Conservation (phyloP, 2,888 invertebrate genomes). For the Dicyrtoma fusca region DNA sequence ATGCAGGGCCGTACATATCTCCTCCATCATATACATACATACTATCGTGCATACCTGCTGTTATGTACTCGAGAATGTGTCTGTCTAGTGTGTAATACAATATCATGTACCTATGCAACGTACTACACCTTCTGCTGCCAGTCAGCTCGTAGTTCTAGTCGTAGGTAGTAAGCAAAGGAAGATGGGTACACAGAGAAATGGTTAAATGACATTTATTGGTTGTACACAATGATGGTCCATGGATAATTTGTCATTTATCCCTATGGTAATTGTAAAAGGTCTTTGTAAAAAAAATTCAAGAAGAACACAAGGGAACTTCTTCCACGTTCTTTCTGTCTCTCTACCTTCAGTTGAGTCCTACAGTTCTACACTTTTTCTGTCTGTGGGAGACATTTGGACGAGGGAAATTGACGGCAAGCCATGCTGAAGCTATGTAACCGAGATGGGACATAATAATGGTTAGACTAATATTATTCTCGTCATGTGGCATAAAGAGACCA, state of each 20-base stretch:
- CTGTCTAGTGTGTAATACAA: no score
- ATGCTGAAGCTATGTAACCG: not conserved
- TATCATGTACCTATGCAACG: no score
- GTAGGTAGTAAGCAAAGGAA: no score
- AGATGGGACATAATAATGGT: no score
- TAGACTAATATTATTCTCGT: no score
- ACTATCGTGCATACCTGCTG: not conserved
- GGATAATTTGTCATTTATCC: conserved; percentile 34
- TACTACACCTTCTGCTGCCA: no score
- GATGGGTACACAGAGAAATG: not conserved
- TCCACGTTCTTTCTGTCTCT: conserved; percentile 1
- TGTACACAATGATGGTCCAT: conserved; percentile 28
- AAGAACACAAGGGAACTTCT: not conserved
- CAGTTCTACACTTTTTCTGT: not conserved
- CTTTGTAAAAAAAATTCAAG: no score
- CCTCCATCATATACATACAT: not conserved
- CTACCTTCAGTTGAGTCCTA: not conserved
- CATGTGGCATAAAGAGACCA: not conserved
- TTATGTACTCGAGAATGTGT: no score
- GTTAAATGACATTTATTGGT: conserved; percentile 36
- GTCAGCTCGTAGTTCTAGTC: no score
- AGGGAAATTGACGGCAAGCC: not conserved
- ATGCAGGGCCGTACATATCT: no score
- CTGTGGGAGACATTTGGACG: not conserved
- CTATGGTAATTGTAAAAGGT: no score